Base-by-base conservation (phyloP, 2,113 vertebrate genomes). In the Phrynocephalus versicolor region DNA sequence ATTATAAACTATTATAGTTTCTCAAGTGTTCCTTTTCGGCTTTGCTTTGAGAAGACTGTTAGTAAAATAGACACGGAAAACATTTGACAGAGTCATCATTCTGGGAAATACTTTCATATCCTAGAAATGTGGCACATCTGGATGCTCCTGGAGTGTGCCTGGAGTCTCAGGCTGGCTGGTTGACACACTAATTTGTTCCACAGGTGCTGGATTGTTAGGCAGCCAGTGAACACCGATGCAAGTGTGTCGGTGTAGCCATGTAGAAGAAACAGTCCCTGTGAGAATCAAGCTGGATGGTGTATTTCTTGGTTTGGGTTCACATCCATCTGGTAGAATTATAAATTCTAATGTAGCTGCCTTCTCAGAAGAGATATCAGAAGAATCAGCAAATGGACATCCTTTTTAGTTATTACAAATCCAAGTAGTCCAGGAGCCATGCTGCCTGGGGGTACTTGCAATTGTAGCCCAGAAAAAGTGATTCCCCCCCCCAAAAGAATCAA, bases 281-380 rank as follows among this genome's bases (percentile, higher is more conserved):
- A 65, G 57, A 79, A 1, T 10, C 71, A 12, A 82, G 13, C 2
- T 79, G 83, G 35, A 19, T 7, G 83, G 57, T 73, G 30, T 12
- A 3, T 84, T 13, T 72, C 79, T 21, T 39, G 15, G 8, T 88
- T 82, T 35, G 33, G 58, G 0, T 39, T 62, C 10, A 1, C 2
- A 73, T 90, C 91, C n/a, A 39, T 60, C 39, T 81, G 33, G 15
- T 65, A 86, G 3, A 35, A n/a, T 33, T 12, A 27, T 84, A 4
- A n/a, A 2, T 14, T 41, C 25, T 25, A 77, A 69, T 70, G 39
- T 77, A 21, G 23, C 12, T 14, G 74, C 8, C 23, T 84, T 69
- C 23, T 70, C 25, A 10, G 15, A 58, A 10, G 30, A 39, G 33
- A 78, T 70, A 51, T 27, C 33, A 19, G 12, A 78, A 83, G 35